Evolutionary conservation across 1,140 invertebrate genomes (phyloP).

Genomic region (Acyrthosiphon pisum): DNA sequence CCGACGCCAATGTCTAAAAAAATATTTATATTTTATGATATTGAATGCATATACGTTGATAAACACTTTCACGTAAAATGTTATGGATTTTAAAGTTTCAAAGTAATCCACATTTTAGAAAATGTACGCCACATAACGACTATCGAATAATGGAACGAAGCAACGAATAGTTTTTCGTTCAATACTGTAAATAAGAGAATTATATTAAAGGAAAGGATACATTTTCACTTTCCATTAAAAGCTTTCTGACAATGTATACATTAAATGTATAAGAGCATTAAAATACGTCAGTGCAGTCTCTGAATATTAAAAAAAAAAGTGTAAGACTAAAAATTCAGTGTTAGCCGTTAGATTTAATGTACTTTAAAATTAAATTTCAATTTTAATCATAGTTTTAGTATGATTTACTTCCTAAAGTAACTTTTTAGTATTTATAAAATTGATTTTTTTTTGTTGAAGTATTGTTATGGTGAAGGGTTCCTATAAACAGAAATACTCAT

Average conservation of each 20-base stretch:
- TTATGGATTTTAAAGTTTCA: not conserved
- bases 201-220: not conserved
- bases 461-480: not conserved
- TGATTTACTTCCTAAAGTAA: not conserved
- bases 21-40: conserved; percentile 7
- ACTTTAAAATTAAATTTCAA: not conserved
- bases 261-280: conserved; percentile 18
- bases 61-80: not conserved
- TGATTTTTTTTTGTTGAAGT: not conserved
- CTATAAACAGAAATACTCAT: not conserved
- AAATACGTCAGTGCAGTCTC: not conserved
- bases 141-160: not conserved
- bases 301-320: conserved; percentile 16
- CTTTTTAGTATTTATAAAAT: not conserved
- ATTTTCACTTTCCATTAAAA: conserved; percentile 7
- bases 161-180: conserved; percentile 14
- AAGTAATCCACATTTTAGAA: not conserved
- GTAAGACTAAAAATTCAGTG: not conserved
- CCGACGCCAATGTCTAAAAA: not conserved
- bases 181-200: not conserved
- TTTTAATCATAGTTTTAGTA: conserved; percentile 16
- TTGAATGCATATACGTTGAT: not conserved
- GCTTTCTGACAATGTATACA: not conserved
- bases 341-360: not conserved
- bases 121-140: not conserved